Percentiles rank a stretch among this genome's conserved stretches.
Conservation (phyloP, 2,113 vertebrate genomes). For the Strigops habroptila region DNA sequence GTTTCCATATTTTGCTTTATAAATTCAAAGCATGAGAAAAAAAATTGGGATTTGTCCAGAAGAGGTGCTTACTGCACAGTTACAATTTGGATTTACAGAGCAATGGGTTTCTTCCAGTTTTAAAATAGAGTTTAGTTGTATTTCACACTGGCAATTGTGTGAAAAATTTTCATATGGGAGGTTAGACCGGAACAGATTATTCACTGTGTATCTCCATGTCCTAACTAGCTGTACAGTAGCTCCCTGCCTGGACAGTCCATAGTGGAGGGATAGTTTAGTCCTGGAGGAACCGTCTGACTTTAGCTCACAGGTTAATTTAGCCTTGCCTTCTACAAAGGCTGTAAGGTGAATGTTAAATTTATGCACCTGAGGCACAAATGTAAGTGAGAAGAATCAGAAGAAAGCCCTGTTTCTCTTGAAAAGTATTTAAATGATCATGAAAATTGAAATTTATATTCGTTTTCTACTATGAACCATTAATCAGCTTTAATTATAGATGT, state of each 20-base stretch:
- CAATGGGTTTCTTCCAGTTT: neutral
- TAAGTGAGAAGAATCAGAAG: neutral
- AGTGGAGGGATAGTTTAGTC: neutral
- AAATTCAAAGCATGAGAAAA: neutral
- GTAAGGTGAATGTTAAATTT: neutral
- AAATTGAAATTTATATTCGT: neutral
- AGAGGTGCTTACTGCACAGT: neutral
- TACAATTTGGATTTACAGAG: neutral
- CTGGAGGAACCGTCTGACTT: neutral
- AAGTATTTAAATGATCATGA: neutral
- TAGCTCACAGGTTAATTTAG: neutral
- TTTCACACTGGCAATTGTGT: neutral
- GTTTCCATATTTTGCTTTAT: neutral
- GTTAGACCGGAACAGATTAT: neutral
- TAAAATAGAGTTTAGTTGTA: neutral
- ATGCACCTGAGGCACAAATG: neutral
- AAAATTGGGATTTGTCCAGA: neutral
- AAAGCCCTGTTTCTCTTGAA: neutral
- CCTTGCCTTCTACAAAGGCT: neutral
- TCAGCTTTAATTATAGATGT: slow-evolving; percentile 12
- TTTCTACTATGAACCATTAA: neutral
- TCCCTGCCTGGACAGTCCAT: neutral
- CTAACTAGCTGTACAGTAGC: neutral
- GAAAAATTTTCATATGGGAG: neutral
- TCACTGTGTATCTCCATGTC: neutral